A percentile compares a stretch with the other conserved stretches of the same genome.
These are phyloP conservation scores for Pseudomyrmex gracilis DNA, from an alignment of 1,140 invertebrate genomes.

Conservation along the genomic window DNA sequence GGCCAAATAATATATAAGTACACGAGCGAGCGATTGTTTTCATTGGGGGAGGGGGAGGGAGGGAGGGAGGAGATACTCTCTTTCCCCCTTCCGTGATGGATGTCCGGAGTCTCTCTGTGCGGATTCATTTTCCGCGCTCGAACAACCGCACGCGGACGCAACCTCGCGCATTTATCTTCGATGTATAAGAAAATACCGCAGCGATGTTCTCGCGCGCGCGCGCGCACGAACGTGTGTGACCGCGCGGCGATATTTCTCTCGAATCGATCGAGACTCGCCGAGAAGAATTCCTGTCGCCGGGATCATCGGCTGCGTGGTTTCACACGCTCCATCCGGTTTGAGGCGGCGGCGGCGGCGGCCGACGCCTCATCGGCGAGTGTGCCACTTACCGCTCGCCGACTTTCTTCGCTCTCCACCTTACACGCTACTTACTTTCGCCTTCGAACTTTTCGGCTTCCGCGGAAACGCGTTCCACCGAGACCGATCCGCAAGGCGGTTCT, in stretches of 20 bases:
- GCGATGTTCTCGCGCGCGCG: neutral
- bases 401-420: conserved; percentile 62
- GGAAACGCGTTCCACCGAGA: conserved; percentile 21
- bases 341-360: neutral
- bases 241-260: neutral
- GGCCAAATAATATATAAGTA: neutral
- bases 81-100: neutral
- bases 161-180: neutral
- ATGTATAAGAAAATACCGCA: neutral
- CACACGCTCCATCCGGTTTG: conserved; percentile 42
- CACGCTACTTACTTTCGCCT: conserved; percentile 67
- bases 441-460: conserved; percentile 58
- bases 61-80: neutral
- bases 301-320: conserved; percentile 43
- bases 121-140: conserved; percentile 25
- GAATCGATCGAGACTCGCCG: neutral
- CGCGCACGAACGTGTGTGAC: neutral
- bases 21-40: conserved; percentile 35
- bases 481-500: conserved; percentile 15
- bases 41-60: too few species aligned
- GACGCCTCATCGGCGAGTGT: conserved; percentile 52
- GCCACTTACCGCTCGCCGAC: conserved; percentile 64
- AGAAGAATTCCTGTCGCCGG: neutral
- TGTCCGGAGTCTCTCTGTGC: neutral
- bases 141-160: neutral